Evolutionary conservation across 2,888 invertebrate species (phyloP), one percentile per base, ranked within the genome.

Genomic region (Teleiodes luculella): DNA sequence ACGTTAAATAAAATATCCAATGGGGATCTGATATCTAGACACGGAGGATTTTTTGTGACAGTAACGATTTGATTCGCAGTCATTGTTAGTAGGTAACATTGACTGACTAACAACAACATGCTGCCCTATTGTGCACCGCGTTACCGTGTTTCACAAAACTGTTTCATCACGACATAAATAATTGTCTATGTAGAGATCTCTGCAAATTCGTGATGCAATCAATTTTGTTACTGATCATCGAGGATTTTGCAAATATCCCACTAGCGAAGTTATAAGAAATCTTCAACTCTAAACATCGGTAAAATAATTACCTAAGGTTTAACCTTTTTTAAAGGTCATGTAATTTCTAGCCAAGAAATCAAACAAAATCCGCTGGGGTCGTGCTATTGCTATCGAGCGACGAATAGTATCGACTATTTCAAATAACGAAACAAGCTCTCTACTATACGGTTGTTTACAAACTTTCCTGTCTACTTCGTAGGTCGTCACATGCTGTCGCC

Each of bases 61-160:
- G 72, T 76, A 67, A 66, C 70, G 64, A 83, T 83, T 83, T 69
- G 78, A 73, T 77, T 70, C 79, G 76, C 81, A 75, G 65, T 70
- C 69, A 67, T 64, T 62, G 64, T 58, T 66, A 83, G 6, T 24
- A 24, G 24, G 24, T 6, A 24, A 24, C 80, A 84, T 83, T 80
- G 70, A 72, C 60, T 67, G 62, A 70, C 74, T 73, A 70, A 66
- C 74, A 70, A 66, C 74, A 78, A 80, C 76, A 79, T 74, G 76
- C 65, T 49, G 63, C 57, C 59, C 72, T 70, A 83, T 82, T 83
- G 81, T 83, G 67, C 69, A 65, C 56, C 61, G 61, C 24, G 72
- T 80, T 78, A 65, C 56, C 61, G 61, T 6, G 72, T 80, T 78
- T 76, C 72, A 76, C 74, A 76, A 74, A 77, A 24, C 76, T 65